Percentiles rank a stretch among this genome's conserved stretches.
phyloP scores from a whole-genome alignment of 1,140 invertebrate species.

The Sarcophaga peregrina region DNA sequence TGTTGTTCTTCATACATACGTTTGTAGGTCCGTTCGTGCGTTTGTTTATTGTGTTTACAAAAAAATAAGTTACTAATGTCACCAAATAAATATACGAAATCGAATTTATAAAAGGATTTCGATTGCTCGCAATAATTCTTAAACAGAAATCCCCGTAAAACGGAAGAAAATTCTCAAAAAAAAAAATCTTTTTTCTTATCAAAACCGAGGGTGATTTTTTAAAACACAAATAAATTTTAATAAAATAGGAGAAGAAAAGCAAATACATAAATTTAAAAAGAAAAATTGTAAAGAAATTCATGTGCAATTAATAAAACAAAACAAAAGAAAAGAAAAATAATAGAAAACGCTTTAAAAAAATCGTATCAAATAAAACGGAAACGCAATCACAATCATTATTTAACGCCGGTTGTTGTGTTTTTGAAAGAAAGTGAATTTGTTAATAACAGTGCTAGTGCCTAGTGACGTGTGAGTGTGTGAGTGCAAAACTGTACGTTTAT shows the following conservation, averaged over 20 bases:
- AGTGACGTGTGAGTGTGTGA: neutral
- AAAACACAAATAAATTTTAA: neutral
- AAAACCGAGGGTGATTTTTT: neutral
- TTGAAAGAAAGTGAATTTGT: neutral
- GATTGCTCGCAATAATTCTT: neutral
- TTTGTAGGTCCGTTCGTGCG: constrained; percentile 1
- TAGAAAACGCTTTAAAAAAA: neutral
- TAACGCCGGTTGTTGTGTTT: neutral
- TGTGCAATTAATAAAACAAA: neutral
- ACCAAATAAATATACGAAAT: neutral
- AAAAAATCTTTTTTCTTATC: no score
- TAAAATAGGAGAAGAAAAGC: neutral
- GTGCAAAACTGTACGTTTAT: no score
- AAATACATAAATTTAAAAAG: neutral
- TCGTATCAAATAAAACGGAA: no score
- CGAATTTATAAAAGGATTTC: neutral
- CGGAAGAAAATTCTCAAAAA: neutral
- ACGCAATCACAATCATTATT: no score
- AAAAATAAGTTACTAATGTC: neutral
- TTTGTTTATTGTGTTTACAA: neutral
- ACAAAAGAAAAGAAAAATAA: constrained; percentile 29
- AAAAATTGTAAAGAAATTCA: constrained; percentile 17
- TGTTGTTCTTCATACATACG: constrained; percentile 36
- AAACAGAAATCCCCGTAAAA: no score
- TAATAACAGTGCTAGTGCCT: neutral